Conservation (phyloP, 2,797 vertebrate genomes). For the Hydrocynus forskahlii region DNA sequence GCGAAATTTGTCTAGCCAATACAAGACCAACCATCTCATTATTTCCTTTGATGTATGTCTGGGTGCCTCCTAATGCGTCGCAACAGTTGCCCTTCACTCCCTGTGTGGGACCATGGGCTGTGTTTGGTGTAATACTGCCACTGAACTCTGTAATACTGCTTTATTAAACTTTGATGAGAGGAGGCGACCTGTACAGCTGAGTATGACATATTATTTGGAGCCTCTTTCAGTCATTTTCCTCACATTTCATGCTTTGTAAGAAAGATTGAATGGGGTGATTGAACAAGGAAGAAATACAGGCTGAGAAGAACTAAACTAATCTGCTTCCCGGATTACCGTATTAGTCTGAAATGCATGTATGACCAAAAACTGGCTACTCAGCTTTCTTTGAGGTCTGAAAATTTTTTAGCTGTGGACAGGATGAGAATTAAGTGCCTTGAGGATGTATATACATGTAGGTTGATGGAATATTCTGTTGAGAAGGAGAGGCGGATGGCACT, state of each 20-base stretch:
- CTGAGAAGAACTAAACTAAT: neutral
- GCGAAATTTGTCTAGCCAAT: conserved; percentile 9
- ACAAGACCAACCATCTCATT: conserved; percentile 64
- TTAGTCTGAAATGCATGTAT: neutral
- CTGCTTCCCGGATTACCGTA: neutral
- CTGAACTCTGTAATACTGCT: conserved; percentile 45
- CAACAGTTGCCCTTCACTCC: conserved; percentile 61
- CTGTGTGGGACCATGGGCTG: conserved; percentile 48
- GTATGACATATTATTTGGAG: neutral
- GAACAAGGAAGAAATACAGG: conserved; percentile 59
- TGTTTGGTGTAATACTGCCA: conserved; percentile 70
- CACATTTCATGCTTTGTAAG: conserved; percentile 64
- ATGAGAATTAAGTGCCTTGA: conserved; percentile 4
- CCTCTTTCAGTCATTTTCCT: neutral
- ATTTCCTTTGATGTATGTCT: conserved; percentile 70
- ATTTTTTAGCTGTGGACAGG: neutral
- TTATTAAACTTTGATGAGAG: conserved; percentile 70
- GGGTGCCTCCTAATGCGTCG: conserved; percentile 48
- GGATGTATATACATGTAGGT: neutral
- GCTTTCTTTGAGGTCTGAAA: neutral
- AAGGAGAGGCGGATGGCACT: conserved; percentile 1
- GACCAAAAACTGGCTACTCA: neutral
- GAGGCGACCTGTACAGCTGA: neutral
- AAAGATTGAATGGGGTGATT: conserved; percentile 41
- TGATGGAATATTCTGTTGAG: conserved; percentile 12